Evolutionary conservation across 2,113 vertebrate species (phyloP).

Genomic region (Plotosus lineatus): DNA sequence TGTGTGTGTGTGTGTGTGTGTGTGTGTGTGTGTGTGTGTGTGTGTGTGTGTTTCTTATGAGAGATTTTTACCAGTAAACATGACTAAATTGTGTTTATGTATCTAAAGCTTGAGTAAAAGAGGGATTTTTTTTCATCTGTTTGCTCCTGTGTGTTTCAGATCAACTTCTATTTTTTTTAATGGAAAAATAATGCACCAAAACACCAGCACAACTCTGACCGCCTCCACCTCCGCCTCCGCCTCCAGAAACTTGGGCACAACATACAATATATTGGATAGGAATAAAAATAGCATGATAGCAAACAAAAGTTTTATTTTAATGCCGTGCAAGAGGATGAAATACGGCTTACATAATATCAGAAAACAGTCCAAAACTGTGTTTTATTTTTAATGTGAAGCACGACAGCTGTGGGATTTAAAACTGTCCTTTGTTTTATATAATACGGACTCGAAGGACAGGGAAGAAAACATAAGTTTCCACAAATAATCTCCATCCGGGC

Average conservation of each 20-base stretch:
- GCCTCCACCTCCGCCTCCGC: slow-evolving; percentile 1
- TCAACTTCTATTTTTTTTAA: slow-evolving; percentile 36
- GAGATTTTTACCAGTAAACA: slow-evolving; percentile 14
- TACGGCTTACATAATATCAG: slow-evolving; percentile 15
- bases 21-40: slow-evolving; percentile 16
- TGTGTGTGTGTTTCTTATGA: neutral
- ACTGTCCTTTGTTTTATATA: slow-evolving; percentile 27
- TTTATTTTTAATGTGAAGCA: slow-evolving; percentile 26
- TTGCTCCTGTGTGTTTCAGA: neutral
- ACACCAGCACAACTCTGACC: neutral
- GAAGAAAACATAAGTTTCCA: neutral
- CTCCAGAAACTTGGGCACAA: slow-evolving; percentile 28
- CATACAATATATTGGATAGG: slow-evolving; percentile 13
- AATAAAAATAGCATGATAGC: slow-evolving; percentile 14
- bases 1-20: slow-evolving; percentile 21
- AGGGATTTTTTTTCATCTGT: slow-evolving; percentile 7
- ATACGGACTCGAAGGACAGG: neutral
- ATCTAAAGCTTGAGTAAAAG: neutral
- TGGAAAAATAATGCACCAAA: slow-evolving; percentile 21
- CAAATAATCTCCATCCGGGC: neutral
- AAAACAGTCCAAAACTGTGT: neutral
- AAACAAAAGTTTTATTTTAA: slow-evolving; percentile 25
- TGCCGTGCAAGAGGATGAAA: slow-evolving; percentile 14
- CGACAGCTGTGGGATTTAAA: slow-evolving; percentile 36
- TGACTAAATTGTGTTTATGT: slow-evolving; percentile 19